Evolutionary conservation across 2,888 invertebrate genomes (phyloP).

Genomic region (Platynereis dumerilii): DNA sequence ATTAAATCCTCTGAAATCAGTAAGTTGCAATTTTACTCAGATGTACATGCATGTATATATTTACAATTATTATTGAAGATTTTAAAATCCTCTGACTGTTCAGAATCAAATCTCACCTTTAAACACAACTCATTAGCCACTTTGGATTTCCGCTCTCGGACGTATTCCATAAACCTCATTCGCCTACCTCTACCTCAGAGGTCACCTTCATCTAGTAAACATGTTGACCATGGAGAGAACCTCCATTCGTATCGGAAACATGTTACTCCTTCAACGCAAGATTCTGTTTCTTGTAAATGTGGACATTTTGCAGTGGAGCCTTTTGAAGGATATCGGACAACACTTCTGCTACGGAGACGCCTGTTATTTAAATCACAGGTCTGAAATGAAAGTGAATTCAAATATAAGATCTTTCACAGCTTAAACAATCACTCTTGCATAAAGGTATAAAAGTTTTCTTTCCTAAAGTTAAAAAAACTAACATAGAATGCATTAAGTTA

Average conservation of each 20-base stretch:
- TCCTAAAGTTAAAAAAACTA: too few species aligned
- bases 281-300: slow-evolving; percentile 65
- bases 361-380: slow-evolving; percentile 24
- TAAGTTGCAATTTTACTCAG: too few species aligned
- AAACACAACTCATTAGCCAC: not conserved
- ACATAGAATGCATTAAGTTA: too few species aligned
- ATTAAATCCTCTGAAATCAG: too few species aligned
- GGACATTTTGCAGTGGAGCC: slow-evolving; percentile 42
- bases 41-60: too few species aligned
- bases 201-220: slow-evolving; percentile 72
- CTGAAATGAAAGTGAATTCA: slow-evolving; percentile 23
- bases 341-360: slow-evolving; percentile 22
- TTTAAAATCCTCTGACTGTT: too few species aligned
- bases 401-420: too few species aligned
- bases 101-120: not conserved
- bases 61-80: too few species aligned
- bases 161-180: slow-evolving; percentile 69
- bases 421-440: too few species aligned
- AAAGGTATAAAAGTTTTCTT: too few species aligned
- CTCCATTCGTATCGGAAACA: slow-evolving; percentile 72
- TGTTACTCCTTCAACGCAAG: slow-evolving; percentile 67
- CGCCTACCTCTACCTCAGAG: slow-evolving; percentile 74
- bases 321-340: slow-evolving; percentile 33
- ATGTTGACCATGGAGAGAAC: slow-evolving; percentile 72
- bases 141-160: not conserved